Conservation (phyloP, 2,113 vertebrate species). For the Alces alces region DNA sequence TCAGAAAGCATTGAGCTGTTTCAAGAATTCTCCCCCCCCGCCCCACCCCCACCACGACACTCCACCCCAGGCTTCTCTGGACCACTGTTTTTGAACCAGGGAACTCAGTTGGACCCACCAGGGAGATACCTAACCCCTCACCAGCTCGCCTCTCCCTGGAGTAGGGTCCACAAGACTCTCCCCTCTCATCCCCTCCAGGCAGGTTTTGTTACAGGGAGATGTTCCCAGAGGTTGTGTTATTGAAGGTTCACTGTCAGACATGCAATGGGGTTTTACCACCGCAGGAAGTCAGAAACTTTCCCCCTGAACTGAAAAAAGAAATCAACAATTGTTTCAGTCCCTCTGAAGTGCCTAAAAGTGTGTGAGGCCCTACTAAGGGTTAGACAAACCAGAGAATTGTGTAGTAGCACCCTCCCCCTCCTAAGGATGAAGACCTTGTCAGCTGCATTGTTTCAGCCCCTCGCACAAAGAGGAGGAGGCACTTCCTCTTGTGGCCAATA, state of each 20-base stretch:
- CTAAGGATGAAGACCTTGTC: not conserved
- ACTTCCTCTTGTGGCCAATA: slow-evolving; percentile 74
- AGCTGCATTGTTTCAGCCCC: slow-evolving; percentile 52
- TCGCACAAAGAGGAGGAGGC: slow-evolving; percentile 55
- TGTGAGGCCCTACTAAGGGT: not conserved
- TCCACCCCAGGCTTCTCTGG: not conserved
- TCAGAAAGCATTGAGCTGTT: not conserved
- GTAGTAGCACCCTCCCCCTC: too few relatives aligned
- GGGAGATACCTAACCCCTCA: rapidly evolving
- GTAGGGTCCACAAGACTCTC: not conserved
- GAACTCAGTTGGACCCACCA: too few relatives aligned
- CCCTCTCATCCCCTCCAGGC: rapidly evolving
- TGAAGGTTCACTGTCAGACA: not conserved
- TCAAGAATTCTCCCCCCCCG: not conserved
- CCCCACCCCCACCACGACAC: rapidly evolving
- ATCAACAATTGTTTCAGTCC: not conserved
- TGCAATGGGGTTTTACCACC: not conserved
- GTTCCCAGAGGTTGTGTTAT: rapidly evolving
- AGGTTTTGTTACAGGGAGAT: not conserved
- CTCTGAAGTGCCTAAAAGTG: not conserved
- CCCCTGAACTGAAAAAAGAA: not conserved
- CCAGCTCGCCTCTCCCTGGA: not conserved
- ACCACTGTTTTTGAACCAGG: not conserved
- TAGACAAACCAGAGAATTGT: not conserved
- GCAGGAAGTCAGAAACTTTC: not conserved